phyloP scores from a whole-genome alignment of 2,888 invertebrate species.

The Tenthredo amoena region DNA sequence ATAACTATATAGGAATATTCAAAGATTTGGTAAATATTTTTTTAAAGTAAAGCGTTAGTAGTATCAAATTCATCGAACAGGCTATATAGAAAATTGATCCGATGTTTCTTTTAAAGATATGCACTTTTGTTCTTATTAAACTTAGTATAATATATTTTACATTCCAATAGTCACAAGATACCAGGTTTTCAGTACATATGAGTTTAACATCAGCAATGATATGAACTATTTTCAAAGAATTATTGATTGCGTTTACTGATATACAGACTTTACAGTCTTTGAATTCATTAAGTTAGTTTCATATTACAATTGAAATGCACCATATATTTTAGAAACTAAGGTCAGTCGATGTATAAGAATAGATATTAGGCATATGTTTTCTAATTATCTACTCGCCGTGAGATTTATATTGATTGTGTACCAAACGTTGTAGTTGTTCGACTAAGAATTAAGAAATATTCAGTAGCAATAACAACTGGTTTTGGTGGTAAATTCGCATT shows the following conservation, averaged over 20 bases:
- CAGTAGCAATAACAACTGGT: not conserved
- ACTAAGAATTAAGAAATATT: constrained; percentile 30
- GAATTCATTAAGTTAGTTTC: not conserved
- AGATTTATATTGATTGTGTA: constrained; percentile 24
- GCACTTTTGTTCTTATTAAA: constrained; percentile 57
- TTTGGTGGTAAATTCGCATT: not conserved
- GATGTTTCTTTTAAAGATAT: constrained; percentile 65
- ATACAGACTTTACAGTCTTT: not conserved
- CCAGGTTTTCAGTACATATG: not conserved
- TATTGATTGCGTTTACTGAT: not conserved
- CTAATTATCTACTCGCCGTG: constrained; percentile 39
- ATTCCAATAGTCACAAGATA: constrained; percentile 37
- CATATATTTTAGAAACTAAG: constrained; percentile 40
- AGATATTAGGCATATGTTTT: constrained; percentile 45
- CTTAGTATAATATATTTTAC: constrained; percentile 32
- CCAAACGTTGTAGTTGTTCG: constrained; percentile 7
- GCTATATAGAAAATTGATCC: constrained; percentile 68
- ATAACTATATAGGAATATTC: constrained; percentile 47
- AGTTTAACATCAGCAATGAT: not conserved
- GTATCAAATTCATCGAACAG: constrained; percentile 66
- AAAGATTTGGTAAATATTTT: constrained; percentile 51
- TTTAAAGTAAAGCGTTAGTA: constrained; percentile 56
- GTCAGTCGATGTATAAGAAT: constrained; percentile 49
- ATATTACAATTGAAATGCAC: constrained; percentile 33
- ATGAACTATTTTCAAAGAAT: constrained; percentile 8